Base-by-base conservation (phyloP, 2,888 invertebrate genomes). In the Minunthozetes semirufus region DNA sequence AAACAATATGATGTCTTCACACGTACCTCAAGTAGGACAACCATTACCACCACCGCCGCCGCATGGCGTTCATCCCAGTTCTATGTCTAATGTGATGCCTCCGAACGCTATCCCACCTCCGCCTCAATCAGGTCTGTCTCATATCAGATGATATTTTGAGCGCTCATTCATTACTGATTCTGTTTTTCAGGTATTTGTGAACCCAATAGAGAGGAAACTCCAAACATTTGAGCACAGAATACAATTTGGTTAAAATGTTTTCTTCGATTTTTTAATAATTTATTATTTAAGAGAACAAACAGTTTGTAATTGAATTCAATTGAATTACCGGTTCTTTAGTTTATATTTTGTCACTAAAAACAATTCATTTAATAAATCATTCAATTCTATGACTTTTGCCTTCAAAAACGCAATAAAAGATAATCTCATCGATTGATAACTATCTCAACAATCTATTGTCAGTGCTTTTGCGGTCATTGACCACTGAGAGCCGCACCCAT, bases 291-390 rank as follows among this genome's bases (percentile, higher is more conserved):
- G 22, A 56, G 1, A 56, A 48, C 13, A 48, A 11, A 42, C 19
- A 22, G n/a, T 53, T 53, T 53, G 53, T 53, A 53, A 53, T 53
- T 61, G 27, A 33, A 33, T 61, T 61, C n/a, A 56, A 61, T 27
- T 29, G 25, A 38, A 68, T 68, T 38, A 68, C 68, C 68, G 68
- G 68, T 68, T 9, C 42, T 68, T 68, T 68, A 33, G 42, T 38
- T 68, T 19, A 42, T 29, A 29, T 13, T 68, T 38, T n/a, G 27
- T 27, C 59, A 13, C 22, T 27, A 38, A 68, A 46, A 42, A 68
- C 22, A 42, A 68, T 13, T 68, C 68, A 46, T 68, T n/a, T 15
- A 68, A 33, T 19, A 38, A 29, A 63, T 63, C 11, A 25, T 38
- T 61, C 53, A 19, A n/a, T 56, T 11, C 56, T 25, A 25, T 56